phyloP scores from a whole-genome alignment of 1,140 invertebrate genomes.

The Wiebesia pumilae region DNA sequence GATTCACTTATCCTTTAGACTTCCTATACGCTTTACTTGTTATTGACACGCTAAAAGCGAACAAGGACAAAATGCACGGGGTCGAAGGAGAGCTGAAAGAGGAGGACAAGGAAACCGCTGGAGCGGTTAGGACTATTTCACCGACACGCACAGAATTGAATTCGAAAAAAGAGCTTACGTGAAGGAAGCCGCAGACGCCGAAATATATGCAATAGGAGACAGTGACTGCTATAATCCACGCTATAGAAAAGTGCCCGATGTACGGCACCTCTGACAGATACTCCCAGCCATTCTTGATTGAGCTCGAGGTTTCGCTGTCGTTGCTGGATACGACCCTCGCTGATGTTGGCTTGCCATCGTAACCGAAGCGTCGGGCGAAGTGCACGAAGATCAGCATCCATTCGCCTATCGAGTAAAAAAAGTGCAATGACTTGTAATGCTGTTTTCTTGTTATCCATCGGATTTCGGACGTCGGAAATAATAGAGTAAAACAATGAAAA shows the following conservation, averaged over 20 bases:
- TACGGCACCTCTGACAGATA: slow-evolving; percentile 64
- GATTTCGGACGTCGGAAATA: neutral
- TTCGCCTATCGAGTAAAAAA: slow-evolving; percentile 75
- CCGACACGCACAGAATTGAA: neutral
- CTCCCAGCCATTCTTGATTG: slow-evolving; percentile 35
- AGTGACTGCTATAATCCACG: slow-evolving; percentile 73
- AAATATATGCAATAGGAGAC: slow-evolving; percentile 79
- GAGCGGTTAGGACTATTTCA: slow-evolving; percentile 5
- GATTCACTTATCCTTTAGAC: neutral
- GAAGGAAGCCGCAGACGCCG: slow-evolving; percentile 79
- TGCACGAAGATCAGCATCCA: slow-evolving; percentile 80
- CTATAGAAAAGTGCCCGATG: slow-evolving; percentile 71
- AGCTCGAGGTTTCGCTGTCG: slow-evolving; percentile 53
- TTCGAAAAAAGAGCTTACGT: slow-evolving; percentile 74
- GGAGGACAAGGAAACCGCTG: too few species aligned
- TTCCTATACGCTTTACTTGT: neutral
- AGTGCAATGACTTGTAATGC: neutral
- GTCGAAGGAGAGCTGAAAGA: neutral
- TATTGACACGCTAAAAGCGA: neutral
- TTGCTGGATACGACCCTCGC: slow-evolving; percentile 60
- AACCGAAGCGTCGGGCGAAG: slow-evolving; percentile 76
- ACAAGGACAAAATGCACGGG: neutral
- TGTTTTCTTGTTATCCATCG: neutral
- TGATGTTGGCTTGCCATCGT: slow-evolving; percentile 61
- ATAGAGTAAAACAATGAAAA: too few species aligned